Base-by-base conservation (phyloP, 2,888 invertebrate species). In the Cerastoderma edule region DNA sequence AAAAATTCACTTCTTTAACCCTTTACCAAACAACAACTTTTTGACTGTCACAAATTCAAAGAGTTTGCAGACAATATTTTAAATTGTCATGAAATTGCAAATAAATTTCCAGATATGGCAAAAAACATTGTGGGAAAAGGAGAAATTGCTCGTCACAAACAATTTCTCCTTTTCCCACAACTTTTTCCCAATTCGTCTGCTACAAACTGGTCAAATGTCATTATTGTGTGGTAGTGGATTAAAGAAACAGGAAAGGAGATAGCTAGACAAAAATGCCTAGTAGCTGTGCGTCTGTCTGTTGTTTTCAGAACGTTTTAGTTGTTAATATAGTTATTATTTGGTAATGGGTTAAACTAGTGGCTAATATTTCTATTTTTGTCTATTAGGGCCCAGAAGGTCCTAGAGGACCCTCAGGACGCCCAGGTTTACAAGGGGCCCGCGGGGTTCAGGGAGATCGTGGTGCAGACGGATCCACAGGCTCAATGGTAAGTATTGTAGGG, bases 331-430 rank as follows among this genome's bases (percentile, higher is more conserved):
- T n/a, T n/a, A n/a, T n/a, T n/a, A n/a, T n/a, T n/a, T n/a, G n/a
- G n/a, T n/a, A n/a, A n/a, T n/a, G n/a, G n/a, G n/a, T n/a, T n/a
- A n/a, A n/a, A n/a, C n/a, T 27, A 33, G 30, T 10, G 3, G 16
- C 10, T 44, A 13, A 13, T 16, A 44, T 44, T 13, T 44, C 44
- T n/a, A n/a, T n/a, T n/a, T n/a, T n/a, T n/a, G n/a, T n/a, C n/a
- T 44, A 44, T 56, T 69, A 89, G 84, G 92, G 92, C 75, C 82
- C 88, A 16, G 80, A 87, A 50, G 92, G 92, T 33, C 81, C 85
- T 10, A 86, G 88, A 39, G 92, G 92, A 78, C 78, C 85, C 24
- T 33, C 78, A 16, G 89, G 89, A 22, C 69, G 87, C 0, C 72
- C 85, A 0, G 89, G 89, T 22, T 78, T 83, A 13, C 87, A 88